Evolutionary conservation across 2,797 vertebrate genomes (phyloP).

Genomic region (Oreochromis grahami): DNA sequence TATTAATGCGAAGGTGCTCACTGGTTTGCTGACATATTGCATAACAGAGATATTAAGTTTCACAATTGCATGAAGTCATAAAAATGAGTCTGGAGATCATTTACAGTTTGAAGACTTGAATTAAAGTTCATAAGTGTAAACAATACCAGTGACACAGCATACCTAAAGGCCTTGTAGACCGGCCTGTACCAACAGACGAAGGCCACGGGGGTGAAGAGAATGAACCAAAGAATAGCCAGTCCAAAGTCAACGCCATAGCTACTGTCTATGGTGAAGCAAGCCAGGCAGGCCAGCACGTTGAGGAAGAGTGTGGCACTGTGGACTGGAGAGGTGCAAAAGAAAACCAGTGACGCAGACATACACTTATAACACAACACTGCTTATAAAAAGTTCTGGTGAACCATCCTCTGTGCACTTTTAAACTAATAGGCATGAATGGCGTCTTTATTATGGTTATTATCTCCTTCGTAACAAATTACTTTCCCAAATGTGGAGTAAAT

Average conservation of each 20-base stretch:
- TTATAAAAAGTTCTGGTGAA: accelerated
- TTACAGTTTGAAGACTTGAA: neutral
- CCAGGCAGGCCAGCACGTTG: constrained; percentile 92
- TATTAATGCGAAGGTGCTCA: neutral
- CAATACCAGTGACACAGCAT: neutral
- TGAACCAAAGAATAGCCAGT: constrained; percentile 93
- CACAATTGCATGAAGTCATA: neutral
- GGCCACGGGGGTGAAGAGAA: constrained; percentile 93
- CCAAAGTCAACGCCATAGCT: constrained; percentile 87
- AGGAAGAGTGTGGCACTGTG: constrained; percentile 90
- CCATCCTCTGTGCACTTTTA: neutral
- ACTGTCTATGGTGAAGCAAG: constrained; percentile 77
- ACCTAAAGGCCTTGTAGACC: constrained; percentile 97
- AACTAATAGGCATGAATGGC: neutral
- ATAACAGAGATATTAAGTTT: neutral
- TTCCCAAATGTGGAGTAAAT: neutral
- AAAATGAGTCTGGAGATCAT: neutral
- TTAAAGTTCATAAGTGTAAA: neutral
- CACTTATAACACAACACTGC: neutral
- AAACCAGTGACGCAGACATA: neutral
- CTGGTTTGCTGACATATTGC: neutral
- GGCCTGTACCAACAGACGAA: constrained; percentile 98
- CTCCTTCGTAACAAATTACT: neutral
- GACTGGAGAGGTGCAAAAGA: constrained; percentile 69
- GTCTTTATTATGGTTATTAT: neutral